Percentiles rank a stretch among this genome's conserved stretches.
Evolutionary conservation across 2,113 vertebrate species (phyloP).

Genomic region (Parus major): DNA sequence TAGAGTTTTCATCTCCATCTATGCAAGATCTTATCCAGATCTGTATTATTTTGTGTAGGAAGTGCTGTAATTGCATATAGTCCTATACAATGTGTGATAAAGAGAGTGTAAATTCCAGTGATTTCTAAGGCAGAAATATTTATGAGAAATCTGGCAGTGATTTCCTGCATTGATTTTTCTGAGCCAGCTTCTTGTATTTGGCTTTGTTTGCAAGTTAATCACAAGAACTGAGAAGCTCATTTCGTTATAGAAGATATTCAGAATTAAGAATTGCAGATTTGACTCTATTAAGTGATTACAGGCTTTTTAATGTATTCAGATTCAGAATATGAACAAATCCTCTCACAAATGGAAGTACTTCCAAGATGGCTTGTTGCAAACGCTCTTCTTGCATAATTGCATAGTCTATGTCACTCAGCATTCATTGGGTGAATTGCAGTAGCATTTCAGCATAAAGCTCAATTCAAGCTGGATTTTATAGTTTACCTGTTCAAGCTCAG

Average conservation of each 20-base stretch:
- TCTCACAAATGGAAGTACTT: conserved; percentile 46
- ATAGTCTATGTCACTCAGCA: conserved; percentile 36
- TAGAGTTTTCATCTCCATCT: not conserved
- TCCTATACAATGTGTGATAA: not conserved
- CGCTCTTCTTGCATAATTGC: conserved; percentile 44
- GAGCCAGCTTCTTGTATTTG: conserved; percentile 46
- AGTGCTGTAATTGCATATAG: not conserved
- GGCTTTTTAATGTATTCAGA: conserved; percentile 52
- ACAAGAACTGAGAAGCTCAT: conserved; percentile 27
- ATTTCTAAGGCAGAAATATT: conserved; percentile 45
- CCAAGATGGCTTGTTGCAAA: conserved; percentile 53
- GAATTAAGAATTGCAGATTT: conserved; percentile 47
- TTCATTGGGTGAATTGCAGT: conserved; percentile 7
- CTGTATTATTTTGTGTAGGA: not conserved
- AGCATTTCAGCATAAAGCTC: not conserved
- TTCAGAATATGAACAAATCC: conserved; percentile 24
- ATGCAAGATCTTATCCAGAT: not conserved
- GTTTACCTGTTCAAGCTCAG: conserved; percentile 39
- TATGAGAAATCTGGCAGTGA: conserved; percentile 31
- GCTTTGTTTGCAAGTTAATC: conserved; percentile 47
- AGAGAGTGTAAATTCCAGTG: conserved; percentile 20
- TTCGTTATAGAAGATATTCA: conserved; percentile 2
- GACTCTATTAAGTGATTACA: conserved; percentile 54
- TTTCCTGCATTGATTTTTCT: conserved; percentile 36
- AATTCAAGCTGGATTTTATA: not conserved